Evolutionary conservation across 2,113 vertebrate genomes (phyloP), one percentile per base, ranked within the genome.

Genomic region (Channa argus): DNA sequence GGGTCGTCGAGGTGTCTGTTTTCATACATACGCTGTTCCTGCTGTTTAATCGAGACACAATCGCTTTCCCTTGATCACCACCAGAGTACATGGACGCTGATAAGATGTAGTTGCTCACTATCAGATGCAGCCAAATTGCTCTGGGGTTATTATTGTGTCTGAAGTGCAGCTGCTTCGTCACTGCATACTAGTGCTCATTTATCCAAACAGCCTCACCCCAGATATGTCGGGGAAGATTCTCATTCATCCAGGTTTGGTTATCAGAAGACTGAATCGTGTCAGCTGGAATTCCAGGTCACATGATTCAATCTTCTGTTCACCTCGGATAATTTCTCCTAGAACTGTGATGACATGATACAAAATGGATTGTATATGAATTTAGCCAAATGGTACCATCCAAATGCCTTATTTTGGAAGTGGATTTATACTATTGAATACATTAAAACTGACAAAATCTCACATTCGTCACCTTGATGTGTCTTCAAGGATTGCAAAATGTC

Each of bases 91-190:
- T 41, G 49, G 2, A 74, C 60, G 13, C 73, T 43, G 83, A 89
- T 89, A 87, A 87, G 75, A 68, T 52, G 5, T 59, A 43, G 66
- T 85, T 38, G 63, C 11, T 63, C 60, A 3, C 78, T 84, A 86
- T 90, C 89, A 84, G 86, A 85, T 86, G 64, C 39, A 83, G 85
- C 64, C 81, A 77, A 86, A 87, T 88, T 46, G 79, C 81, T 50
- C 46, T 14, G 54, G 52, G 64, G 62, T 80, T 83, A 71, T 86
- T 84, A 86, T 78, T 81, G 68, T 82, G 83, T 84, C 83, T 58
- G 69, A 78, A 9, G 34, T 53, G 41, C 45, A 70, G 74, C 50
- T 33, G 34, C 73, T 65, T 47, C 63, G 71, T 82, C 74, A 77
- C 54, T 11, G 53, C 71, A 74, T 82, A 70, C 63, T 70, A 45